Evolutionary conservation across 1,140 invertebrate species (phyloP).

Genomic region (Bombus confusus): DNA sequence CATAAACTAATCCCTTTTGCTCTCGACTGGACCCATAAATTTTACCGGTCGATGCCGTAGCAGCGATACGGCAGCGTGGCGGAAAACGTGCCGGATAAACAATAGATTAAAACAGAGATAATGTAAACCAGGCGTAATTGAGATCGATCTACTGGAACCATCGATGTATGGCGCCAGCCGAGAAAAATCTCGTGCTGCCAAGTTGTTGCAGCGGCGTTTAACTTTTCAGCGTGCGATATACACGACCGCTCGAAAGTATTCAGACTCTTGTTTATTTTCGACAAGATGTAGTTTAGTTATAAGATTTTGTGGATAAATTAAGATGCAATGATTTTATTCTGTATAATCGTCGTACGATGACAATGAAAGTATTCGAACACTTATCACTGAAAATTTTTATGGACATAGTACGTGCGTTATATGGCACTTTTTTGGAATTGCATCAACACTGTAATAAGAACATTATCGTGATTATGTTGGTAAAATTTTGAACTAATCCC

Average conservation of each 20-base stretch:
- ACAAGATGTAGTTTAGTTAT: neutral
- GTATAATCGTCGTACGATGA: no score
- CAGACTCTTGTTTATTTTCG: neutral
- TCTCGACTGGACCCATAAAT: neutral
- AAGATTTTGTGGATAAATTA: no score
- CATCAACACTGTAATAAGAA: no score
- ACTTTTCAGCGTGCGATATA: neutral
- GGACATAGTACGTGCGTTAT: no score
- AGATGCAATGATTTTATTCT: no score
- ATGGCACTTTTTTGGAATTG: no score
- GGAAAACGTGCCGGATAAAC: conserved; percentile 11
- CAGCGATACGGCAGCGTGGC: neutral
- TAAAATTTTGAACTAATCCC: no score
- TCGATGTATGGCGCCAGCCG: conserved; percentile 26
- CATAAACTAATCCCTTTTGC: neutral
- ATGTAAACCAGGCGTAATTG: conserved; percentile 31
- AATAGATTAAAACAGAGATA: conserved; percentile 31
- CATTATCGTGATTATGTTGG: no score
- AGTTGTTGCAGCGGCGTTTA: neutral
- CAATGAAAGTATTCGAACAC: no score
- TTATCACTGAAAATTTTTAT: no score
- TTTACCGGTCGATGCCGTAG: neutral
- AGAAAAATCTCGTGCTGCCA: conserved; percentile 14
- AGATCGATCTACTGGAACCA: conserved; percentile 46
- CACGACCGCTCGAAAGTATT: neutral